phyloP scores from a whole-genome alignment of 2,797 vertebrate genomes.

The Harpagifer antarcticus region DNA sequence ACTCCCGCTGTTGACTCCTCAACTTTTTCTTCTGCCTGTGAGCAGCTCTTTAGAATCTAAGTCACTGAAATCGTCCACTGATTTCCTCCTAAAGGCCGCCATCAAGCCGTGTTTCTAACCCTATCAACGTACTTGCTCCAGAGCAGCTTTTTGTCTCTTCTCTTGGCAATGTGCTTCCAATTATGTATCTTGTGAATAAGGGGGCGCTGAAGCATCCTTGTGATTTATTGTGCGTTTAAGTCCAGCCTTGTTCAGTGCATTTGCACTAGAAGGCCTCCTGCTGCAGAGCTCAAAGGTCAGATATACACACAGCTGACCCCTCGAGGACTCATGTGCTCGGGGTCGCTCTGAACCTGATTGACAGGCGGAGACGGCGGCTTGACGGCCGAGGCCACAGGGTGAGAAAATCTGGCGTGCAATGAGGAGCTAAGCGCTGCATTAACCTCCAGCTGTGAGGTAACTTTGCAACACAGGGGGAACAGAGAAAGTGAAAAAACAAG shows the following conservation, averaged over 20 bases:
- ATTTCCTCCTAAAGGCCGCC: conserved; percentile 43
- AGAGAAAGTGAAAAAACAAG: conserved; percentile 34
- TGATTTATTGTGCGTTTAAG: conserved; percentile 91
- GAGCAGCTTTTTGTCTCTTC: conserved; percentile 46
- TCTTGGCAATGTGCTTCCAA: conserved; percentile 90
- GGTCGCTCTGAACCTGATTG: conserved; percentile 63
- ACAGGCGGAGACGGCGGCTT: conserved; percentile 57
- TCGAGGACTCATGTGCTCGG: conserved; percentile 51
- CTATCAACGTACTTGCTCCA: conserved; percentile 43
- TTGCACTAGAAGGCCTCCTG: conserved; percentile 89
- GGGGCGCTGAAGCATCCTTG: conserved; percentile 68
- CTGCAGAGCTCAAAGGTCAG: conserved; percentile 89
- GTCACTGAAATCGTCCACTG: conserved; percentile 22
- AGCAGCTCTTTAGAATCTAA: conserved; percentile 20
- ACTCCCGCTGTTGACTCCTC: conserved; percentile 36
- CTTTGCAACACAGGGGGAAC: background rate
- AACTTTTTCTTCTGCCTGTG: background rate
- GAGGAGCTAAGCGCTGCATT: conserved; percentile 37
- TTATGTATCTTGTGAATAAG: conserved; percentile 88
- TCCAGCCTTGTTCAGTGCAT: conserved; percentile 88
- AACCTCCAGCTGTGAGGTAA: conserved; percentile 49
- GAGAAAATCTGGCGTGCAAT: conserved; percentile 41
- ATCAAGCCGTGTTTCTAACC: conserved; percentile 68
- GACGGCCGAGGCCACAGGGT: conserved; percentile 50
- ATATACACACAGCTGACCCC: conserved; percentile 86